Evolutionary conservation across 2,888 invertebrate genomes (phyloP).

Genomic region (Limnephilus auricula): DNA sequence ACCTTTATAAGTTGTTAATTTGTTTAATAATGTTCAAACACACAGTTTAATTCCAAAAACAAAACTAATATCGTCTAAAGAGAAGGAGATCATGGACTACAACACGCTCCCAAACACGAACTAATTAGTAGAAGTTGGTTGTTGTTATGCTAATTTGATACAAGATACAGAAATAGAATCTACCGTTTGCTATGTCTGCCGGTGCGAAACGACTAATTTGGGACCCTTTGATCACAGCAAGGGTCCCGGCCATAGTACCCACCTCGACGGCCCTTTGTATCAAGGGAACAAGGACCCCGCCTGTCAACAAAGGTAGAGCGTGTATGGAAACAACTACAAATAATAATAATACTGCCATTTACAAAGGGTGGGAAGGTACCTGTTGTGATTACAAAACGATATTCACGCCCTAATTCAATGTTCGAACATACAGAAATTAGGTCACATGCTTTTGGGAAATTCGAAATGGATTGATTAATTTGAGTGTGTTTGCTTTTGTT

Average conservation of each 20-base stretch:
- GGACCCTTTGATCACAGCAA: slow-evolving; percentile 30
- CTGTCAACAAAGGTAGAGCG: slow-evolving; percentile 37
- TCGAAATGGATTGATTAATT: not conserved
- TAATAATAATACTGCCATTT: slow-evolving; percentile 31
- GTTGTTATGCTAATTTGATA: slow-evolving; percentile 23
- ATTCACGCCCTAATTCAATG: not conserved
- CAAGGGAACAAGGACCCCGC: slow-evolving; percentile 12
- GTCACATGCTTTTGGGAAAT: not conserved
- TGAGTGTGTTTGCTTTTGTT: not conserved
- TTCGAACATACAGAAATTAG: not conserved
- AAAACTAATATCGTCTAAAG: not conserved
- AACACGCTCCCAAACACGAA: not conserved
- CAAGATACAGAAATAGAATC: not conserved
- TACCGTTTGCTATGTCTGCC: slow-evolving; percentile 32
- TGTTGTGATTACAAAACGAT: slow-evolving; percentile 7
- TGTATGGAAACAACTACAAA: slow-evolving; percentile 20
- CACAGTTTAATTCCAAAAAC: not conserved
- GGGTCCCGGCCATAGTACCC: not conserved
- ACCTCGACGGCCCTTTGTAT: slow-evolving; percentile 9
- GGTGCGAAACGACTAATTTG: slow-evolving; percentile 50
- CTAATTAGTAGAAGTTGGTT: not conserved
- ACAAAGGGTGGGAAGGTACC: not conserved
- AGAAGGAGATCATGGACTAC: not conserved
- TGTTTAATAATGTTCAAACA: too few species aligned
- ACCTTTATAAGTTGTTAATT: too few species aligned